Evolutionary conservation across 2,888 invertebrate species (phyloP).

Genomic region (Empis livida): DNA sequence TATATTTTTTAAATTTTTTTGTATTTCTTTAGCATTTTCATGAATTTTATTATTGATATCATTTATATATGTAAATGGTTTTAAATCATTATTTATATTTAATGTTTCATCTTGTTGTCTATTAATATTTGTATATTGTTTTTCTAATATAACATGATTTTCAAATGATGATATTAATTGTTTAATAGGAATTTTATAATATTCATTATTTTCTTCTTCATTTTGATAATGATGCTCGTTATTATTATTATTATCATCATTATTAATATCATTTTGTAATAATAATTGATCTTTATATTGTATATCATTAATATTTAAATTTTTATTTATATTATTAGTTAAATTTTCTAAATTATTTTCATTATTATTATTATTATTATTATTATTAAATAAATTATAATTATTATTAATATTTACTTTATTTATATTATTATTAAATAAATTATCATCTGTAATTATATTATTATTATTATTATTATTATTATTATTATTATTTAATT

Average conservation of each 20-base stretch:
- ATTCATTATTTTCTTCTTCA: conserved; percentile 24
- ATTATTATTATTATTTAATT: neutral
- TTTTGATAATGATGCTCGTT: conserved; percentile 3
- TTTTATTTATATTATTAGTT: neutral
- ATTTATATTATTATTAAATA: neutral
- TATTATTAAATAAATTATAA: neutral
- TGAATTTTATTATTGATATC: neutral
- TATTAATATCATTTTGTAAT: too few relatives aligned
- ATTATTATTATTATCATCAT: neutral
- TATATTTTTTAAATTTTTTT: neutral
- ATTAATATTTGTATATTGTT: neutral
- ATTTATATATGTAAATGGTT: neutral
- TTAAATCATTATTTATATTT: neutral
- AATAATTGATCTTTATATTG: neutral
- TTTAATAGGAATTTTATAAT: conserved; percentile 36
- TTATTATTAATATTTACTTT: neutral
- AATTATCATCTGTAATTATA: too few relatives aligned
- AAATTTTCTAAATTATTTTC: conserved; percentile 4
- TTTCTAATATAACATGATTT: conserved; percentile 26
- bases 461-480: neutral
- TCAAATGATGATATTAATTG: conserved; percentile 48
- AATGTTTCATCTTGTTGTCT: neutral
- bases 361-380: conserved; percentile 1
- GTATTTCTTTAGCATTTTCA: neutral
- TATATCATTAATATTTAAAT: neutral